These are phyloP conservation scores for Podarcis cretensis DNA, from an alignment of 2,113 vertebrate genomes.

Conservation along the genomic window DNA sequence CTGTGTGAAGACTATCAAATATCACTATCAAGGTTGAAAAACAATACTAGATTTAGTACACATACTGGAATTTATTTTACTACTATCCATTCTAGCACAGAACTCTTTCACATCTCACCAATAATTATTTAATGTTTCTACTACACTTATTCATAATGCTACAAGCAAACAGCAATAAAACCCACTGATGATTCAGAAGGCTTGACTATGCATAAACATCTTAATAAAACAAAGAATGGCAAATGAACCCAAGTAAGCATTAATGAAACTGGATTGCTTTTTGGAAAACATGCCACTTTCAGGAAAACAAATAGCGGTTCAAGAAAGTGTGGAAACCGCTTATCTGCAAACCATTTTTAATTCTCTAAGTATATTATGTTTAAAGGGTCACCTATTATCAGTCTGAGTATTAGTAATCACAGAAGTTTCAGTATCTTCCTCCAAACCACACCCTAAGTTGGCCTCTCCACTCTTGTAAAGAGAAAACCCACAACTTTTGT, in stretches of 20 bases:
- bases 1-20: background rate
- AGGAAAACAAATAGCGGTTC: rapidly evolving
- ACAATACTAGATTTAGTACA: background rate
- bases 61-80: background rate
- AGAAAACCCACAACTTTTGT: background rate
- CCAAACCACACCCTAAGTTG: slow-evolving; percentile 14
- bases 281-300: background rate
- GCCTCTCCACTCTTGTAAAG: background rate
- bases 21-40: background rate
- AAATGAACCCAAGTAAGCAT: rapidly evolving
- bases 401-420: rapidly evolving
- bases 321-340: background rate
- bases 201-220: background rate
- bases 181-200: background rate
- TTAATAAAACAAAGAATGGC: rapidly evolving
- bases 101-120: background rate
- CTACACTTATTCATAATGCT: background rate
- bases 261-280: background rate
- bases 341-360: background rate
- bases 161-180: background rate
- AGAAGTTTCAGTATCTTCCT: slow-evolving; percentile 19
- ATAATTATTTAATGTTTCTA: background rate
- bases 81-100: background rate
- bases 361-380: no score
- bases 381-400: background rate